phyloP scores from a whole-genome alignment of 2,113 vertebrate species.

The Muntiacus muntjak region DNA sequence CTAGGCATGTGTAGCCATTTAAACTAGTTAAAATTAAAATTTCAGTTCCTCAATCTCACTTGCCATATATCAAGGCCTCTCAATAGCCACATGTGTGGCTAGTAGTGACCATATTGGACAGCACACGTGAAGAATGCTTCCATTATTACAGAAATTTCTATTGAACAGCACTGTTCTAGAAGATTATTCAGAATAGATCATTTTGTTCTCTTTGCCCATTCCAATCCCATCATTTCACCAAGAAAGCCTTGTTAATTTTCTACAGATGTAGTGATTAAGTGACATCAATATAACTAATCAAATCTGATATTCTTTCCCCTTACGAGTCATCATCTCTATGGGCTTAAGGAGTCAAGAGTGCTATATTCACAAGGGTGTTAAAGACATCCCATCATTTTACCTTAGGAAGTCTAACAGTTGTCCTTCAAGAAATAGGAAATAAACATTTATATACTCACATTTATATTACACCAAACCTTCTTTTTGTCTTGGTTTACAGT shows the following conservation, averaged over 20 bases:
- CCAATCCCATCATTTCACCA: background rate
- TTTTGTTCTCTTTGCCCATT: background rate
- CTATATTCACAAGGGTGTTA: background rate
- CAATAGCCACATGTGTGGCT: background rate
- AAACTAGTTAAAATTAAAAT: background rate
- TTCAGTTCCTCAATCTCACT: background rate
- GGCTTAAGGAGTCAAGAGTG: background rate
- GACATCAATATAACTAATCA: background rate
- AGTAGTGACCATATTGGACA: background rate
- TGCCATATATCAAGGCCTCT: background rate
- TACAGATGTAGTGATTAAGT: background rate
- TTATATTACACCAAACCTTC: background rate
- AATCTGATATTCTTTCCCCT: background rate
- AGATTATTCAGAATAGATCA: background rate
- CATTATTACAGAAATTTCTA: background rate
- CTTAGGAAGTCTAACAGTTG: background rate
- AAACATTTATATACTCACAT: background rate
- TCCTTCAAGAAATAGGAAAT: background rate
- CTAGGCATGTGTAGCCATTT: background rate
- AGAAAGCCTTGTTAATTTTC: background rate
- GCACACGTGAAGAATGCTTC: background rate
- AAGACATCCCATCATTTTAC: background rate
- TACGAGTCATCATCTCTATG: background rate
- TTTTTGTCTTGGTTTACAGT: background rate
- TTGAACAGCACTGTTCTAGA: background rate